phyloP scores from a whole-genome alignment of 2,888 invertebrate genomes.

The Vanessa cardui region DNA sequence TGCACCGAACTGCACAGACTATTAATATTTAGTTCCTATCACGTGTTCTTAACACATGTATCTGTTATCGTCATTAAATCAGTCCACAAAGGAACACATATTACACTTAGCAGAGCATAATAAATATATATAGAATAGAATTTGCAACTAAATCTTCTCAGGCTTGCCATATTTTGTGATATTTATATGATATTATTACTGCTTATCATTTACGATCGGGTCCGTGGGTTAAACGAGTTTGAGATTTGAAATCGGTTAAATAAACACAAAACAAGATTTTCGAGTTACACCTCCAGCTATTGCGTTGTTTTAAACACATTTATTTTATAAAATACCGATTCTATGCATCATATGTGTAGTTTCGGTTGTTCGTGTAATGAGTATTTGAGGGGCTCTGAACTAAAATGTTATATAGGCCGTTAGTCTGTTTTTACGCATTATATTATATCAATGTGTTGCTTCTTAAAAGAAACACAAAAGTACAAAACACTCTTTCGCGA shows the following conservation, averaged over 20 bases:
- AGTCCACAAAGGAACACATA: background rate
- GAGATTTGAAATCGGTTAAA: slow-evolving; percentile 36
- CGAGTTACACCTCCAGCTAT: slow-evolving; percentile 36
- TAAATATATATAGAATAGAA: background rate
- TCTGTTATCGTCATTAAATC: background rate
- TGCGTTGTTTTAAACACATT: slow-evolving; percentile 13
- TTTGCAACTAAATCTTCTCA: slow-evolving; percentile 6
- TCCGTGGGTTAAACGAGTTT: slow-evolving; percentile 38
- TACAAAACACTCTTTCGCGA: too few relatives aligned
- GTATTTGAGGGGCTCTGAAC: too few relatives aligned
- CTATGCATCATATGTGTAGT: background rate
- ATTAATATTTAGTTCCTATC: too few relatives aligned
- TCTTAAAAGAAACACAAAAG: too few relatives aligned
- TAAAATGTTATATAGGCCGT: too few relatives aligned
- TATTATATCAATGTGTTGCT: too few relatives aligned
- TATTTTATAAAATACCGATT: background rate
- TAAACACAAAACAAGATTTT: slow-evolving; percentile 40
- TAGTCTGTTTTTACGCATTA: too few relatives aligned
- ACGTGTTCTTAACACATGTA: background rate
- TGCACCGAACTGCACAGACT: too few relatives aligned
- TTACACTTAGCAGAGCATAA: background rate
- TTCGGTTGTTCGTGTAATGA: too few relatives aligned
- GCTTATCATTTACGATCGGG: slow-evolving; percentile 28
- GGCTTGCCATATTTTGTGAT: slow-evolving; percentile 6
- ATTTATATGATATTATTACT: slow-evolving; percentile 24